phyloP scores from a whole-genome alignment of 1,140 invertebrate species.

The Ostrea denselamellosa region DNA sequence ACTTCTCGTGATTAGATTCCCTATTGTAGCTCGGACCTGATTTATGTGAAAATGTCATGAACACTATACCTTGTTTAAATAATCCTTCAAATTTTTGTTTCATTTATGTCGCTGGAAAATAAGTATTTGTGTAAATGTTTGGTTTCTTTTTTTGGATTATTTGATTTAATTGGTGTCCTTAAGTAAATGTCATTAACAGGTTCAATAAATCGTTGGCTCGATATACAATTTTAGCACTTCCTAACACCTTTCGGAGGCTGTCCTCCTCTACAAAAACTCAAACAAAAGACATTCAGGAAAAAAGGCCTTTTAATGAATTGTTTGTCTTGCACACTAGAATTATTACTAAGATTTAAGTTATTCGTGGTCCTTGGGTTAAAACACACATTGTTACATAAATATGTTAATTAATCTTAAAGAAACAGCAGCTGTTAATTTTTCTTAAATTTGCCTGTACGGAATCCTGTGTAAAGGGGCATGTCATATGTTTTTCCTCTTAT shows the following conservation, averaged over 20 bases:
- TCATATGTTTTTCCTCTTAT: not conserved
- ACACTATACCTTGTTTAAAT: slow-evolving; percentile 41
- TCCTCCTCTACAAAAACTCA: slow-evolving; percentile 25
- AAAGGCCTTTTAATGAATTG: slow-evolving; percentile 9
- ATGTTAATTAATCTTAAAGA: slow-evolving; percentile 30
- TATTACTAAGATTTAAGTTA: not conserved
- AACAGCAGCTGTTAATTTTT: not conserved
- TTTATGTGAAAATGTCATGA: slow-evolving; percentile 47
- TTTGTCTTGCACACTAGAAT: slow-evolving; percentile 22
- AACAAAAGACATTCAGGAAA: slow-evolving; percentile 3
- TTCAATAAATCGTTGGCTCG: slow-evolving; percentile 34
- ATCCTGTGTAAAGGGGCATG: not conserved
- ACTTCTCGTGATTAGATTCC: slow-evolving; percentile 9
- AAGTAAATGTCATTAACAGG: slow-evolving; percentile 35
- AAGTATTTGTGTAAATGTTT: slow-evolving; percentile 47
- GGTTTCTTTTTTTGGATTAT: slow-evolving; percentile 33
- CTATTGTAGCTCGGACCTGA: slow-evolving; percentile 16
- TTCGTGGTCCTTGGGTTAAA: slow-evolving; percentile 15
- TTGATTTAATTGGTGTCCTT: slow-evolving; percentile 38
- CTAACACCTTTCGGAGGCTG: not conserved
- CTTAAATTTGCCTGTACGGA: not conserved
- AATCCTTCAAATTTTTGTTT: slow-evolving; percentile 43
- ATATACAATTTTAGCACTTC: not conserved
- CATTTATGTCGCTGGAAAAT: slow-evolving; percentile 42
- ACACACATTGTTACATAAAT: slow-evolving; percentile 34